A percentile compares a stretch with the other conserved stretches of the same genome.
These are phyloP conservation scores for Latrodectus geometricus DNA, from an alignment of 1,140 invertebrate genomes.

Conservation along the genomic window DNA sequence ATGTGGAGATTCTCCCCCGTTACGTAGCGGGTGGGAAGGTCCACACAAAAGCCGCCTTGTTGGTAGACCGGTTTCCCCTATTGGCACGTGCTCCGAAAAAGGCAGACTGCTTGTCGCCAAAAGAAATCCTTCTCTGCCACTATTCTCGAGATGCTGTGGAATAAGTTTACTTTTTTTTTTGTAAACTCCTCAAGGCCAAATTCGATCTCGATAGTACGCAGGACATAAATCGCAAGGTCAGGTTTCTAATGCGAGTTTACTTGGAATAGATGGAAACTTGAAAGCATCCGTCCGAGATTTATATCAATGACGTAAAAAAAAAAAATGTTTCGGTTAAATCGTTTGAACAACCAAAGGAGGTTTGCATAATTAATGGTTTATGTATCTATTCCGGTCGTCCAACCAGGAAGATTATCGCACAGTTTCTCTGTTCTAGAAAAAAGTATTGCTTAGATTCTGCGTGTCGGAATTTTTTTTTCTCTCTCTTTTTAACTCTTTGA, in stretches of 20 bases:
- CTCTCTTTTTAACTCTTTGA: too few relatives aligned
- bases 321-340: too few relatives aligned
- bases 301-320: too few relatives aligned
- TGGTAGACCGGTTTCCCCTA: constrained; percentile 44
- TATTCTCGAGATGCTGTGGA: not conserved
- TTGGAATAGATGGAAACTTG: too few relatives aligned
- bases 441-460: not conserved
- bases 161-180: not conserved
- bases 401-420: not conserved
- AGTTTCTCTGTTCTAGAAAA: not conserved
- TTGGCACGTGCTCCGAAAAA: constrained; percentile 50
- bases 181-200: constrained; percentile 18
- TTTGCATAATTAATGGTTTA: too few relatives aligned
- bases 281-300: too few relatives aligned
- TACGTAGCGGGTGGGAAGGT: not conserved
- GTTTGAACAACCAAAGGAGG: too few relatives aligned
- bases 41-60: constrained; percentile 57
- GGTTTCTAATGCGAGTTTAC: too few relatives aligned
- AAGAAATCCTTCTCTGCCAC: not conserved
- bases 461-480: not conserved
- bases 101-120: constrained; percentile 53
- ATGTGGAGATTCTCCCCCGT: not conserved
- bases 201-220: not conserved
- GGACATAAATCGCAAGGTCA: too few relatives aligned
- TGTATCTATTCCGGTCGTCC: not conserved